Percentiles rank a stretch among this genome's conserved stretches.
These are phyloP conservation scores for Drosophila kanekoi DNA, from an alignment of 2,888 invertebrate genomes.

Conservation along the genomic window DNA sequence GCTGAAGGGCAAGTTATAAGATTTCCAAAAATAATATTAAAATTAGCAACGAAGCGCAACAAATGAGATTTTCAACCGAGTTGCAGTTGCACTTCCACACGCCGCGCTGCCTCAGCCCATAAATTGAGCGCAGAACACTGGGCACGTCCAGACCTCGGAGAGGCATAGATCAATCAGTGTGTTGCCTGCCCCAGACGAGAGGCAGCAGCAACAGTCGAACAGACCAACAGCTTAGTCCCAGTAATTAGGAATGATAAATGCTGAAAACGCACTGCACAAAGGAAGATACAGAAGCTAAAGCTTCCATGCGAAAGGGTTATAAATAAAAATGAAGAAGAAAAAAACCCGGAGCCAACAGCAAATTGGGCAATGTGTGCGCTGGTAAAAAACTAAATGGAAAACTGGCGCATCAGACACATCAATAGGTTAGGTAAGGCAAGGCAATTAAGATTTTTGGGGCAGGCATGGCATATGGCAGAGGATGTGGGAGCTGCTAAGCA, in stretches of 20 bases:
- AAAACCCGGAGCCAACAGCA: conserved; percentile 15
- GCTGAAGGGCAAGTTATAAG: conserved; percentile 63
- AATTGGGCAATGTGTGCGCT: conserved; percentile 44
- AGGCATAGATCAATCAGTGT: conserved; percentile 63
- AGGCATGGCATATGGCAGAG: not conserved
- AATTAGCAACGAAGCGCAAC: conserved; percentile 79
- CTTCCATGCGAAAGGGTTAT: conserved; percentile 60
- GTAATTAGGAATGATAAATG: conserved; percentile 80
- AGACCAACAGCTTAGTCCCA: conserved; percentile 70
- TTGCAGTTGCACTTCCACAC: conserved; percentile 31
- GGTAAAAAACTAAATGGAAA: conserved; percentile 35
- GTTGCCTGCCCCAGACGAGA: too few relatives aligned
- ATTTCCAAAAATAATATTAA: conserved; percentile 81
- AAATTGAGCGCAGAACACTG: conserved; percentile 34
- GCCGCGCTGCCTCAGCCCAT: conserved; percentile 23
- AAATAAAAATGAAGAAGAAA: conserved; percentile 53
- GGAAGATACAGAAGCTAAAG: conserved; percentile 28
- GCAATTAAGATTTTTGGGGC: conserved; percentile 28
- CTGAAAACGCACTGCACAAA: conserved; percentile 33
- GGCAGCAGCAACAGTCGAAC: conserved; percentile 14
- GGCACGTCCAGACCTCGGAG: conserved; percentile 44
- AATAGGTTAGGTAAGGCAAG: conserved; percentile 21
- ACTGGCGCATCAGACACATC: conserved; percentile 24
- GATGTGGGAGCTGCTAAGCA: conserved; percentile 11
- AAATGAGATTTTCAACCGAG: conserved; percentile 67